A percentile compares a stretch with the other conserved stretches of the same genome.
phyloP scores from a whole-genome alignment of 2,113 vertebrate species.

The Phalacrocorax carbo region DNA sequence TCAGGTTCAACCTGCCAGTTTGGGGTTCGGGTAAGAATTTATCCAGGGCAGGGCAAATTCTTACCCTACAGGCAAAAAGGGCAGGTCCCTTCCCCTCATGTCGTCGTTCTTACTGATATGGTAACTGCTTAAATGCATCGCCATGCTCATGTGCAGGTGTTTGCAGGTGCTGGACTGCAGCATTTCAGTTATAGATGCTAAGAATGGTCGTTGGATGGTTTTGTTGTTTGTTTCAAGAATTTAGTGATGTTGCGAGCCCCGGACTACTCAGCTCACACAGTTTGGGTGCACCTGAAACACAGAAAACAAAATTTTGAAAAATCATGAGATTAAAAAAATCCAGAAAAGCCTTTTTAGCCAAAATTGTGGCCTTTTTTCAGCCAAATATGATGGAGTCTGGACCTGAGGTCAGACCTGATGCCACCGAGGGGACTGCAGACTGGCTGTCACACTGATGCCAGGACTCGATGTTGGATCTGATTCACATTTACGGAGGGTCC shows the following conservation, averaged over 20 bases:
- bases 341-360: not conserved
- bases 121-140: not conserved
- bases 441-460: not conserved
- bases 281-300: not conserved
- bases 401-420: not conserved
- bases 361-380: not conserved
- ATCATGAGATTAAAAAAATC: not conserved
- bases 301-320: not conserved
- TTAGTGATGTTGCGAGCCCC: not conserved
- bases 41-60: not conserved
- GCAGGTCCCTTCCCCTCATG: not conserved
- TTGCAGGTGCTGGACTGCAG: not conserved
- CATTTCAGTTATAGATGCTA: not conserved
- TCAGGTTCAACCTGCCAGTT: not conserved
- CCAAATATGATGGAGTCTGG: not conserved
- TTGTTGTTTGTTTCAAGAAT: not conserved
- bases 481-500: not conserved
- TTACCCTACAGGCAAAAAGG: not conserved
- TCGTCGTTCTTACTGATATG: not conserved
- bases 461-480: not conserved
- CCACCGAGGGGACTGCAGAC: accelerated
- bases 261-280: accelerated
- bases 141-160: not conserved
- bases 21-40: not conserved
- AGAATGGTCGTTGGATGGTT: not conserved